Conservation (phyloP, 2,113 vertebrate species). For the Hemiprocne comata region DNA sequence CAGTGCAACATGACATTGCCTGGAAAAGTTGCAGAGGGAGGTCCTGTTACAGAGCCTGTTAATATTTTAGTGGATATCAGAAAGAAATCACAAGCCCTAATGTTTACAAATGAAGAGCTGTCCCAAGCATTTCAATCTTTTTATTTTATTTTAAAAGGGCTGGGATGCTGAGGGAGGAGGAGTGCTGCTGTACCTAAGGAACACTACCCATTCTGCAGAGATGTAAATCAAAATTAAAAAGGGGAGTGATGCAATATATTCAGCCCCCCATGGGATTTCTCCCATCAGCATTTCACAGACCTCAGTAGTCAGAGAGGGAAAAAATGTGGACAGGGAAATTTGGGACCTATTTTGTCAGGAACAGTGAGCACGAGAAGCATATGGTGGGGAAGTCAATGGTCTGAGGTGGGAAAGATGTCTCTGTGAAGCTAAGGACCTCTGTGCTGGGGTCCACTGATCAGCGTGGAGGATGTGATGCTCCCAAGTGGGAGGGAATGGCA, state of each 20-base stretch:
- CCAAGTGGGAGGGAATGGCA: not conserved
- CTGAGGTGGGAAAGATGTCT: constrained; percentile 1
- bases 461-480: not conserved
- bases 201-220: not conserved
- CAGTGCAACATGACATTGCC: not conserved
- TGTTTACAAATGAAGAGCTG: not conserved
- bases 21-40: not conserved
- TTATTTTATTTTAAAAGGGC: not conserved
- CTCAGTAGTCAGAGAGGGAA: not conserved
- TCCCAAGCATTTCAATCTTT: not conserved
- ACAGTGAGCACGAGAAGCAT: not conserved
- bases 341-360: not conserved
- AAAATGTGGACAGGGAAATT: not conserved
- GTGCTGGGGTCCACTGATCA: not conserved
- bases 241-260: not conserved
- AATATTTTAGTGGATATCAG: not conserved
- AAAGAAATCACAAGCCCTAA: not conserved
- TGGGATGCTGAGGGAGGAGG: not conserved
- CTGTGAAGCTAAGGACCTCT: not conserved
- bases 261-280: not conserved
- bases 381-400: not conserved
- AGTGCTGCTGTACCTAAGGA: not conserved
- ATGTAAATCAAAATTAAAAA: not conserved
- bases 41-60: not conserved
- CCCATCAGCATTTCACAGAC: not conserved